phyloP scores from a whole-genome alignment of 2,888 invertebrate genomes.

The Brachypterus glaber region DNA sequence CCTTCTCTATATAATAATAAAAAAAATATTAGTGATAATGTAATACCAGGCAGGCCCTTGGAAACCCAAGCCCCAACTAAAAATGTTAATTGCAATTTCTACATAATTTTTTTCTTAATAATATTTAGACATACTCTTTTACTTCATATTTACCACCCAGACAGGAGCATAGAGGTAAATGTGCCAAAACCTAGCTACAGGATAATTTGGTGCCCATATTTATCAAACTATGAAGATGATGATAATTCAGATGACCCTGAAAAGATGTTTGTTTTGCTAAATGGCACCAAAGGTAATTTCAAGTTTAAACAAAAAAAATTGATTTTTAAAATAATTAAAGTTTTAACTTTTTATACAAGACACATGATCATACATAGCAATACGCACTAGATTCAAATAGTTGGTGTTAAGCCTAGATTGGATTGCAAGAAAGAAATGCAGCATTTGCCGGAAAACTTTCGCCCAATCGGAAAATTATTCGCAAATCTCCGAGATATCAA shows the following conservation, averaged over 20 bases:
- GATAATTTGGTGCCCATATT: constrained; percentile 91
- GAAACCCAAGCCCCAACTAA: background rate
- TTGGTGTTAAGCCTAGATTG: no score
- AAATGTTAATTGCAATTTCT: background rate
- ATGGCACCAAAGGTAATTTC: constrained; percentile 59
- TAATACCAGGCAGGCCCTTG: no score
- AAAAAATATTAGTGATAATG: no score
- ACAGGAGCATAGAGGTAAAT: constrained; percentile 26
- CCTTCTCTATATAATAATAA: no score
- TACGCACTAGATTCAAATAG: no score
- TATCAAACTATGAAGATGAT: constrained; percentile 59
- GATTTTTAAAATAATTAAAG: constrained; percentile 4
- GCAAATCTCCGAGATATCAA: no score
- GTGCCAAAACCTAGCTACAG: constrained; percentile 26
- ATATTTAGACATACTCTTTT: constrained; percentile 46
- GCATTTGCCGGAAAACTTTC: no score
- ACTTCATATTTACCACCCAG: constrained; percentile 50
- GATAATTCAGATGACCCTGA: constrained; percentile 60
- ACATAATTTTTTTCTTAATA: background rate
- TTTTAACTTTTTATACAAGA: no score
- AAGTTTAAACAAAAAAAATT: no score
- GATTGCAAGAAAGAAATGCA: no score
- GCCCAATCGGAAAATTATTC: no score
- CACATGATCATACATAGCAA: no score
- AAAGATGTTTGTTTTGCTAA: constrained; percentile 70